Percentiles rank a stretch among this genome's conserved stretches.
Conservation (phyloP, 23 tunicate species). For the Botrylloides violaceus region DNA sequence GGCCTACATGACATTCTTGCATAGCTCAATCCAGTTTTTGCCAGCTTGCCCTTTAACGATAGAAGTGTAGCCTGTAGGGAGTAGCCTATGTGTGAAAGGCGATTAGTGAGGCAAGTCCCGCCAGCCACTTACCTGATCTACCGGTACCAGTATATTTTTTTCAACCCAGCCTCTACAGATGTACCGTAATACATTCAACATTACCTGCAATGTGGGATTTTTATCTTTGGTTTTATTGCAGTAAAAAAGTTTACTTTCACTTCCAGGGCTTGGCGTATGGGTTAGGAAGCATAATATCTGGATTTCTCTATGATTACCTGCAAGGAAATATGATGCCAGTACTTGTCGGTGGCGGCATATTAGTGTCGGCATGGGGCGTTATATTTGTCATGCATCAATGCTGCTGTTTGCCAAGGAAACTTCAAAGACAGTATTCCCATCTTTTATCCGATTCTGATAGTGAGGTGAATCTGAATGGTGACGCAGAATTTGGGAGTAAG, state of each 20-base stretch:
- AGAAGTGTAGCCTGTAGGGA: too few species aligned
- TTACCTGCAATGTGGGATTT: too few species aligned
- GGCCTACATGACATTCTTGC: too few species aligned
- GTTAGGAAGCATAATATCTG: constrained; percentile 58
- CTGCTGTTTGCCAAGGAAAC: constrained; percentile 37
- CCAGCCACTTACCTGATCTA: too few species aligned
- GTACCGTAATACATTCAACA: too few species aligned
- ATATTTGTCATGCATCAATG: constrained; percentile 37
- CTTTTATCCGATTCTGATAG: constrained; percentile 59
- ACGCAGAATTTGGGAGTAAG: not conserved
- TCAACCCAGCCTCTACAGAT: too few species aligned
- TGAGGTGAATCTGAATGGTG: constrained; percentile 21
- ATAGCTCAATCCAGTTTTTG: too few species aligned
- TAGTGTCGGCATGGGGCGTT: constrained; percentile 43
- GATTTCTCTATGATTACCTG: constrained; percentile 49
- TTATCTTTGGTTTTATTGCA: not conserved
- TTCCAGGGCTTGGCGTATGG: constrained; percentile 67
- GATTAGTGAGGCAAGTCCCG: too few species aligned
- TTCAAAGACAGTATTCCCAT: constrained; percentile 37
- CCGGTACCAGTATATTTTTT: too few species aligned
- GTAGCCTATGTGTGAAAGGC: too few species aligned
- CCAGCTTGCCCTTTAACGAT: too few species aligned
- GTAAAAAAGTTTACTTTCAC: not conserved
- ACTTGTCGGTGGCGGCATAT: constrained; percentile 22
- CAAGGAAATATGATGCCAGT: constrained; percentile 45